A percentile compares a stretch with the other conserved stretches of the same genome.
These are phyloP conservation scores for Drosophila novamexicana DNA, from an alignment of 1,140 invertebrate species.

Conservation along the genomic window DNA sequence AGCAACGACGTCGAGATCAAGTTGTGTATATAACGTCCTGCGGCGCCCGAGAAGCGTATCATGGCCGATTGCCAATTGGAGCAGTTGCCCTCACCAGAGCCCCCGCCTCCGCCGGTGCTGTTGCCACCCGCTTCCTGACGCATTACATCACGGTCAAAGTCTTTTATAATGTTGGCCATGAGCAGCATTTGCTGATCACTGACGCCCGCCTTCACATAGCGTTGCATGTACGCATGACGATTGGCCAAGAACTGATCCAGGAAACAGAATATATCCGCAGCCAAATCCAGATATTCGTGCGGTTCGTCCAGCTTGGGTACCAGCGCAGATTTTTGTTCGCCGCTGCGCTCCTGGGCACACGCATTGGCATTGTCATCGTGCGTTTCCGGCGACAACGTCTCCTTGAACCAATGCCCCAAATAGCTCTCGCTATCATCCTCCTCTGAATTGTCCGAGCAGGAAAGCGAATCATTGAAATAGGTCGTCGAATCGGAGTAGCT, in stretches of 20 bases:
- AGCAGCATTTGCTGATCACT: conserved; percentile 92
- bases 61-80: conserved; percentile 81
- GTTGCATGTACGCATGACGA: conserved; percentile 85
- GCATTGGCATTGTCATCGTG: conserved; percentile 86
- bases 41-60: conserved; percentile 82
- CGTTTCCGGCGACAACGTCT: conserved; percentile 92
- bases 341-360: conserved; percentile 84
- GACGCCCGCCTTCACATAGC: conserved; percentile 87
- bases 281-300: conserved; percentile 86
- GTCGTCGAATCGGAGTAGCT: conserved; percentile 95
- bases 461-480: conserved; percentile 96
- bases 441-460: conserved; percentile 94
- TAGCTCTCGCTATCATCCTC: conserved; percentile 95
- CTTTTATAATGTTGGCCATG: conserved; percentile 92
- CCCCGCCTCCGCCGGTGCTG: conserved; percentile 7
- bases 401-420: conserved; percentile 96
- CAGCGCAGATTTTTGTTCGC: conserved; percentile 85
- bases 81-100: conserved; percentile 26
- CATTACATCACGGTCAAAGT: conserved; percentile 90
- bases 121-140: conserved; percentile 61
- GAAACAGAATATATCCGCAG: conserved; percentile 80
- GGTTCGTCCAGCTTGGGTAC: conserved; percentile 96
- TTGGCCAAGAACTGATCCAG: conserved; percentile 82
- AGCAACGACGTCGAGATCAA: conserved; percentile 90
- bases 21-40: conserved; percentile 86